Evolutionary conservation across 1,140 invertebrate genomes (phyloP).

Genomic region (Drosophila truncata): DNA sequence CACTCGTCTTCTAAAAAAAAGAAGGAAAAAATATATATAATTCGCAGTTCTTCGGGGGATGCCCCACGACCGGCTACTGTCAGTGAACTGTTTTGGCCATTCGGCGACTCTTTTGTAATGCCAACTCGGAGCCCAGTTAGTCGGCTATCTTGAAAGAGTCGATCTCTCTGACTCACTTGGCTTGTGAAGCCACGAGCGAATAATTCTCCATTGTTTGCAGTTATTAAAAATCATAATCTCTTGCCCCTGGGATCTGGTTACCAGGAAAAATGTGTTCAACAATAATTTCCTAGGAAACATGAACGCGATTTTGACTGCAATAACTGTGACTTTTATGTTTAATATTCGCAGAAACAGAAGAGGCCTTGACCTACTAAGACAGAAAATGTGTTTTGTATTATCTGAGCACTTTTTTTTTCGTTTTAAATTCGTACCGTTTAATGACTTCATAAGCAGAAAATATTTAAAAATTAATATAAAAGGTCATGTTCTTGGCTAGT

Average conservation of each 20-base stretch:
- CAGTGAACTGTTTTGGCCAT: constrained; percentile 39
- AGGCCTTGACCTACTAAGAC: constrained; percentile 6
- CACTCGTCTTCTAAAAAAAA: constrained; percentile 4
- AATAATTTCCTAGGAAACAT: neutral
- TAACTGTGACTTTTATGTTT: neutral
- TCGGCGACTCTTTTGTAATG: constrained; percentile 16
- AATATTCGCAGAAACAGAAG: neutral
- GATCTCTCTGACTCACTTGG: constrained; percentile 27
- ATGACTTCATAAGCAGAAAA: neutral
- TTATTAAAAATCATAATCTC: constrained; percentile 2
- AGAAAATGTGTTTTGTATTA: neutral
- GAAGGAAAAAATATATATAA: constrained; percentile 2
- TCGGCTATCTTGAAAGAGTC: constrained; percentile 6
- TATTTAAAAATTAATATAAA: neutral
- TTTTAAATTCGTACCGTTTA: neutral
- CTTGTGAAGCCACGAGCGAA: constrained; percentile 48
- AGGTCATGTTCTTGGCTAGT: neutral
- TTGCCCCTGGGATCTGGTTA: neutral
- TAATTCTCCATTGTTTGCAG: constrained; percentile 7
- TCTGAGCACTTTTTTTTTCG: neutral
- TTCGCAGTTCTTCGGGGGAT: constrained; percentile 15
- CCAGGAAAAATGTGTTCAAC: neutral
- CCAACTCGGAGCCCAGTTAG: neutral
- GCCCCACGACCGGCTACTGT: constrained; percentile 15
- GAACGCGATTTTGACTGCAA: neutral